phyloP scores from a whole-genome alignment of 2,888 invertebrate species.

The Uropetala carovei region DNA sequence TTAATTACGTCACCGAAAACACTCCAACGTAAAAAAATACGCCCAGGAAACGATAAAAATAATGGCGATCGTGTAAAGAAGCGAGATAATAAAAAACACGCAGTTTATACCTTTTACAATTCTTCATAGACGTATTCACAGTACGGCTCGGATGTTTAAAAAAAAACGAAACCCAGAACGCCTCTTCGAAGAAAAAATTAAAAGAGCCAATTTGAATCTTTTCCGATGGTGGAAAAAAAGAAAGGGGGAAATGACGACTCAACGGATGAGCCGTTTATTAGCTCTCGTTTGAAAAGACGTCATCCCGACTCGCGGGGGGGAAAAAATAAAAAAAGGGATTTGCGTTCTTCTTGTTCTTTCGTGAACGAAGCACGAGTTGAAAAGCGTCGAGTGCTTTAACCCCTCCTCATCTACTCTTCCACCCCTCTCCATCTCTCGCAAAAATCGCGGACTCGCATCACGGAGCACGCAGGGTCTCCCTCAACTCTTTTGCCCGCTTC shows the following conservation, averaged over 20 bases:
- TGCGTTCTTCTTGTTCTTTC: not conserved
- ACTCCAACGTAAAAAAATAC: slow-evolving; percentile 18
- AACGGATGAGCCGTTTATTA: slow-evolving; percentile 46
- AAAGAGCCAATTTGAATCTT: not conserved
- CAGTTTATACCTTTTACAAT: not conserved
- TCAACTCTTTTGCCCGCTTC: not conserved
- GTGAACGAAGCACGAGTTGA: not conserved
- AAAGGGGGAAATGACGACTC: not conserved
- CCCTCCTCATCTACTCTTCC: not conserved
- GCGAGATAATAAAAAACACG: not conserved
- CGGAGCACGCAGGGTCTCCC: not conserved
- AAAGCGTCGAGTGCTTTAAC: not conserved
- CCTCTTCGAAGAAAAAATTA: not conserved
- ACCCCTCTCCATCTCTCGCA: not conserved
- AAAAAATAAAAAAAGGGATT: not conserved
- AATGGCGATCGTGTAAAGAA: not conserved
- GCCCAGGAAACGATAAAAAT: not conserved
- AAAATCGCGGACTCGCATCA: slow-evolving; percentile 33
- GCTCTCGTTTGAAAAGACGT: not conserved
- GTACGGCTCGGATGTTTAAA: not conserved
- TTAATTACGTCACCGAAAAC: slow-evolving; percentile 36
- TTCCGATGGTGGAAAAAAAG: not conserved
- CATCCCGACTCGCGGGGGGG: not conserved
- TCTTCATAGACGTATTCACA: not conserved
- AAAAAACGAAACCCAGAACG: slow-evolving; percentile 24